Evolutionary conservation across 2,113 vertebrate species (phyloP).

Genomic region (Archilochus colubris): DNA sequence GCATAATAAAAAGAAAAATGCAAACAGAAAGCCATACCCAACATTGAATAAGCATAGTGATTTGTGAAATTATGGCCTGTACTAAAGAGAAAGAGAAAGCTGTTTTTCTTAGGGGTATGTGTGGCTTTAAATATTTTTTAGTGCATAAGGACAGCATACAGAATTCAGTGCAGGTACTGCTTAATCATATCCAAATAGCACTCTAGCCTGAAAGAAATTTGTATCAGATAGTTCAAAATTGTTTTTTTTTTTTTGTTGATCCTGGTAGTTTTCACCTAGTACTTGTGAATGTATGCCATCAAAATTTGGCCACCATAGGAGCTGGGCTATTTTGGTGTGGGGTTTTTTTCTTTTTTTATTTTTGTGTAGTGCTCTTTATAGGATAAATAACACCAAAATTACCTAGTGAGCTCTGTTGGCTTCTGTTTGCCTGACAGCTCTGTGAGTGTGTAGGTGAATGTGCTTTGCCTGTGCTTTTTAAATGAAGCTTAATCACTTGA

Average conservation of each 20-base stretch:
- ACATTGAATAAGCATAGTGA: neutral
- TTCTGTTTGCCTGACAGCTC: neutral
- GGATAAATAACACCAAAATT: constrained; percentile 13
- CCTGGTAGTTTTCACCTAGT: neutral
- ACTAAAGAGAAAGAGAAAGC: neutral
- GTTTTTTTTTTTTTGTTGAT: neutral
- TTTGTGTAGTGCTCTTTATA: neutral
- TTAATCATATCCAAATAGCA: neutral
- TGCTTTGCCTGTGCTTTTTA: constrained; percentile 25
- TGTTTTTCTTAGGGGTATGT: neutral
- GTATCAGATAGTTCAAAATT: neutral
- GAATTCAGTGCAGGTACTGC: neutral
- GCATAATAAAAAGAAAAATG: neutral
- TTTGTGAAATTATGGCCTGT: constrained; percentile 5
- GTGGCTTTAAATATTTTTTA: neutral
- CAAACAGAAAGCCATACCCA: neutral
- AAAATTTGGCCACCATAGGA: neutral
- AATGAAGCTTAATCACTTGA: constrained; percentile 37
- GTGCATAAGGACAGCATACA: neutral
- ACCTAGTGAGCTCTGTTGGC: neutral
- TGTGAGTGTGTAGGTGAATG: neutral
- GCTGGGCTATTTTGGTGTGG: neutral
- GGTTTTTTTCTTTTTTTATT: neutral
- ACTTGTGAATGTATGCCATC: accelerated
- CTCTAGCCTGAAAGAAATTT: neutral